Base-by-base conservation (phyloP, 92 coral and sea anemone species). In the Pocillopora grandis region DNA sequence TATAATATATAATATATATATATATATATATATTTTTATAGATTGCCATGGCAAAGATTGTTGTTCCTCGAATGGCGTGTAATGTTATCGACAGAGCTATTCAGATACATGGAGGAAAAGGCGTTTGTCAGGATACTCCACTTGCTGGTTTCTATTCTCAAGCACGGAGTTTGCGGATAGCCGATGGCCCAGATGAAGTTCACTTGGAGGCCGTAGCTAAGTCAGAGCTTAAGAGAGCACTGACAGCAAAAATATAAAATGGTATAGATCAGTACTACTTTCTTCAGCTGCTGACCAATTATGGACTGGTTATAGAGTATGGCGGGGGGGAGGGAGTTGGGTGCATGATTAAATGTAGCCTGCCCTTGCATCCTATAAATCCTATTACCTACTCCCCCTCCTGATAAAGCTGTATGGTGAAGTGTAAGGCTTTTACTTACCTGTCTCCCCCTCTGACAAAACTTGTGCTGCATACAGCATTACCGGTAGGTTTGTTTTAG, bases 171-270 rank as follows among this genome's bases (percentile, higher is more conserved):
- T 89, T 97, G 67, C 94, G 99, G 21, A 95, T 97, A 58, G 99
- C 99, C 19, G 99, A 97, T 86, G 99, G 99, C 52, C 99, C 99
- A 37, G 99, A 97, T 84, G 99, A 97, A 81, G 99, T 97, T 19
- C 99, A 97, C 78, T 82, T 97, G 86, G 96, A 96, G 58, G 94
- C 97, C 2, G 91, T 97, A 19, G 99, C 99, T 15, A 97, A 95
- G 86, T 81, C 85, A 74, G 99, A 97, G 33, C 91, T 97, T 15
- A 84, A 85, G 70, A 86, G 92, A 75, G 85, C 86, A 70, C 76
- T 82, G 17, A 89, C 74, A 57, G 70, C 88, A 48, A 88, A 87
- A 79, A 85, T 89, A 81, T 89, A 76, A 55, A 70, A 7, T 42
- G 52, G 52, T 7, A 42, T 42, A 42, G 52, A 42, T 42, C 52